Evolutionary conservation across 2,113 vertebrate species (phyloP), one percentile per base, ranked within the genome.

Genomic region (Mesembrinibis cayennensis): DNA sequence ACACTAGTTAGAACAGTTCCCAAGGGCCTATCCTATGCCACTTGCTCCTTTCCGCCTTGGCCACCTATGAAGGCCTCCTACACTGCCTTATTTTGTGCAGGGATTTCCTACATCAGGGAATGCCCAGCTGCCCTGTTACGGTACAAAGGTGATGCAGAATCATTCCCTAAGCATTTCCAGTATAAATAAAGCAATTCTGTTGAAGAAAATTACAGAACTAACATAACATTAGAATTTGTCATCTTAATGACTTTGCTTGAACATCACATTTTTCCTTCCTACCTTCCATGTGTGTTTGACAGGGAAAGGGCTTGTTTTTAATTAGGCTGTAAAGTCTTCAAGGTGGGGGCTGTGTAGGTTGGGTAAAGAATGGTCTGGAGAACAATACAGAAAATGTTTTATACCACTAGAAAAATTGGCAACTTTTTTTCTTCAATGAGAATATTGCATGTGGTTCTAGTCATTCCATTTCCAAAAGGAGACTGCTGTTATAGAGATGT

Each of bases 51-150:
- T 93, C 95, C 15, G 40, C 89, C 87, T 91, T 87, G 96, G 87
- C 94, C 94, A 97, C 97, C 97, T 95, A 96, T 92, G 97, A 97
- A 95, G 96, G 94, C 93, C 93, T 94, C 95, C 95, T 96, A 97
- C 93, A 90, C 91, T 95, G 94, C 89, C 78, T 94, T 93, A 82
- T 91, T 95, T 76, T 95, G 91, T 93, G 84, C 84, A 87, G 91
- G 81, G 91, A 95, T 97, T 97, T 95, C 97, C 94, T 97, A 95
- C 81, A 85, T 70, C 58, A 80, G 78, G 93, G 93, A 97, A 95
- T 91, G 71, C 94, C 97, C 94, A 95, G 89, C 94, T 97, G 96
- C 94, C 80, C 80, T 96, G 27, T 95, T 96, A 93, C 9, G 12
- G 72, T 83, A 95, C 95, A 95, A 95, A 97, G 87, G 91, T 93